Conservation (phyloP, 2,888 invertebrate genomes). For the Lasioglossum vierecki region DNA sequence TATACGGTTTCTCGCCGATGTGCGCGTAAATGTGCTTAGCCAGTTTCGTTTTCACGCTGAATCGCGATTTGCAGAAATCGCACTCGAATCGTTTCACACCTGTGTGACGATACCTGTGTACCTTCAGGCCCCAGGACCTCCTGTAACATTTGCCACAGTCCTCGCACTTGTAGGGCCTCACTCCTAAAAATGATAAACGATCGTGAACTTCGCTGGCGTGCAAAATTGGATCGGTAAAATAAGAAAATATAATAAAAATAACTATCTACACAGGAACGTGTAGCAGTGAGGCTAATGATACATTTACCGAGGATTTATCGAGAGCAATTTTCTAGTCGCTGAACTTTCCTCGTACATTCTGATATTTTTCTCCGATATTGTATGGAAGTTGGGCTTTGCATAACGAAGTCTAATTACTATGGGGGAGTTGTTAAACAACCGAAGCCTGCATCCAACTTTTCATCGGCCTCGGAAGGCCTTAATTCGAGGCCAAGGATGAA, state of each 20-base stretch:
- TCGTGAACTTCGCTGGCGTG: background rate
- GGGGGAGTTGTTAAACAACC: background rate
- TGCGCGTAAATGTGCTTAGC: constrained; percentile 69
- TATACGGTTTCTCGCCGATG: constrained; percentile 67
- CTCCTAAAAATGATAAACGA: constrained; percentile 47
- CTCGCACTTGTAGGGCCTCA: constrained; percentile 67
- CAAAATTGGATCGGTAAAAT: background rate
- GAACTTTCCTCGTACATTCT: background rate
- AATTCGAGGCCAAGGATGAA: background rate
- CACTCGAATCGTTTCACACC: constrained; percentile 68
- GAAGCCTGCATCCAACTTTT: background rate
- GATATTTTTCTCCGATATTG: background rate
- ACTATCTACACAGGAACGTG: too few species aligned
- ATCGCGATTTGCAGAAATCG: constrained; percentile 64
- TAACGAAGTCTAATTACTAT: background rate
- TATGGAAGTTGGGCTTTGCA: background rate
- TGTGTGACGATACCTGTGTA: constrained; percentile 66
- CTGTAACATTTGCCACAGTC: constrained; percentile 67
- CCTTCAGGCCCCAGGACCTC: constrained; percentile 66
- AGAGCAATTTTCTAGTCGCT: background rate
- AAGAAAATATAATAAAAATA: background rate
- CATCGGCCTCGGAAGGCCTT: background rate
- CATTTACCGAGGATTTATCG: background rate
- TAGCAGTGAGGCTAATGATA: background rate
- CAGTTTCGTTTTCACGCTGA: constrained; percentile 65